Conservation (phyloP, 2,888 invertebrate genomes). For the Drosophila anceps region DNA sequence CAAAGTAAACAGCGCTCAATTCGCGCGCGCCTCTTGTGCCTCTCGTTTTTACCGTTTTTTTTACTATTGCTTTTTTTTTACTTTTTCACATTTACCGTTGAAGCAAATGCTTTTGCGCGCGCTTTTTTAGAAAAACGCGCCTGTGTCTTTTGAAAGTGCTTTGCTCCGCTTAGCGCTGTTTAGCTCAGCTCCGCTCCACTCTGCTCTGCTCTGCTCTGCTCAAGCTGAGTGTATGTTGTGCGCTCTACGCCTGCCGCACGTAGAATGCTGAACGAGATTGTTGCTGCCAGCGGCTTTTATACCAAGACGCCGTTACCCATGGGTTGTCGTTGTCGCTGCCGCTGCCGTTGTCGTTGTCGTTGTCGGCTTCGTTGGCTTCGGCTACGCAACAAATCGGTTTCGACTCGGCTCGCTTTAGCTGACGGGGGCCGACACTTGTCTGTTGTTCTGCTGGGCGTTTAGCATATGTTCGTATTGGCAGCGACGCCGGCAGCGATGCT, state of each 20-base stretch:
- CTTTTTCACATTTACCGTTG: conserved; percentile 32
- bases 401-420: conserved; percentile 45
- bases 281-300: conserved; percentile 60
- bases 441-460: conserved; percentile 58
- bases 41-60: conserved; percentile 32
- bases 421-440: conserved; percentile 21
- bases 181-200: neutral
- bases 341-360: conserved; percentile 10
- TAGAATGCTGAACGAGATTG: conserved; percentile 65
- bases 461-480: conserved; percentile 71
- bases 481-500: conserved; percentile 29
- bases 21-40: conserved; percentile 65
- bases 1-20: conserved; percentile 70
- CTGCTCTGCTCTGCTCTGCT: conserved; percentile 2
- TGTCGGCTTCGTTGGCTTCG: conserved; percentile 16
- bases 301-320: conserved; percentile 26
- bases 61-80: conserved; percentile 4
- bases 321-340: conserved; percentile 20
- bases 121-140: conserved; percentile 65
- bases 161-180: conserved; percentile 7
- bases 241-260: conserved; percentile 73
- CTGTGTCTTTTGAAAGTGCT: conserved; percentile 31
- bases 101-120: conserved; percentile 66
- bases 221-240: conserved; percentile 33
- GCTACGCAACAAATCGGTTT: conserved; percentile 14